phyloP scores from a whole-genome alignment of 1,140 invertebrate genomes.

The Achroia grisella region DNA sequence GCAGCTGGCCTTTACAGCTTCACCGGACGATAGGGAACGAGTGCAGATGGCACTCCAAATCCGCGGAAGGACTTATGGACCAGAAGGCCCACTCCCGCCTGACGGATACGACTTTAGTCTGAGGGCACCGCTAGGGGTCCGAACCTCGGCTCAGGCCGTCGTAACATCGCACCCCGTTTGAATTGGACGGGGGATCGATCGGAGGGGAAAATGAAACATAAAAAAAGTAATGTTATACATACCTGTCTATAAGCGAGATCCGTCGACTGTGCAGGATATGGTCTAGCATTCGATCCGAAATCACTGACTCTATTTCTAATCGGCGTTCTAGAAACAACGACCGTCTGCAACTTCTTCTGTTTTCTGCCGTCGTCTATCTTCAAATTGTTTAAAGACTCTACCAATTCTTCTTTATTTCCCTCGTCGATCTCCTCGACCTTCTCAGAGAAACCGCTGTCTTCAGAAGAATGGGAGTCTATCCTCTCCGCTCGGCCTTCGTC shows the following conservation, averaged over 20 bases:
- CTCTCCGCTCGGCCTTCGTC: conserved; percentile 24
- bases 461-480: conserved; percentile 44
- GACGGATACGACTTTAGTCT: too few relatives aligned
- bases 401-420: conserved; percentile 14
- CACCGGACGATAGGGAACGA: too few relatives aligned
- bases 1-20: too few relatives aligned
- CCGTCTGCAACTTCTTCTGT: conserved; percentile 26
- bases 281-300: background rate
- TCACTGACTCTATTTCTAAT: conserved; percentile 11
- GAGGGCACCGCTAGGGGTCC: too few relatives aligned
- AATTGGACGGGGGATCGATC: too few relatives aligned
- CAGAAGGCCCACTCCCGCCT: too few relatives aligned
- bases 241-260: conserved; percentile 23
- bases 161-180: too few relatives aligned
- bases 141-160: too few relatives aligned
- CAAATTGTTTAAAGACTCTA: conserved; percentile 18
- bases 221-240: conserved; percentile 2
- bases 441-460: conserved; percentile 48
- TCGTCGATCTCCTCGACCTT: conserved; percentile 12
- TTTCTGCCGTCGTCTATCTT: conserved; percentile 26
- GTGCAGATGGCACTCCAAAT: too few relatives aligned
- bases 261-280: conserved; percentile 1
- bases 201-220: background rate
- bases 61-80: too few relatives aligned
- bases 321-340: conserved; percentile 21